A percentile compares a stretch with the other conserved stretches of the same genome.
Evolutionary conservation across 2,797 vertebrate species (phyloP).

Genomic region (Knipowitschia caucasica): DNA sequence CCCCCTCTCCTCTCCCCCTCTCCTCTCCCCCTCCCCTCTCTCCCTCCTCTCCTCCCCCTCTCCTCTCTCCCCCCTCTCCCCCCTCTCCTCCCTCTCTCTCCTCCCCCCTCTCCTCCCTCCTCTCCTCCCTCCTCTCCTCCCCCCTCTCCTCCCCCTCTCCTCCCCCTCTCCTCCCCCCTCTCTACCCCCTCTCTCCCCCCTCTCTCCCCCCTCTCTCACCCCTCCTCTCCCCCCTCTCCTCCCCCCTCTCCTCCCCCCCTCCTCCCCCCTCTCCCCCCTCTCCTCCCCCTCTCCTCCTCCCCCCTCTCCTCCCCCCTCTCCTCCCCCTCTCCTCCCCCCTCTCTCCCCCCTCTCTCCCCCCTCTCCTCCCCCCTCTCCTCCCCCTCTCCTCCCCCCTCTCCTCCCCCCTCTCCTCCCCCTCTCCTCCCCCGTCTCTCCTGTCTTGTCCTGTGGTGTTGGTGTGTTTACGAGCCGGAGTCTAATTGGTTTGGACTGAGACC

Average conservation of each 20-base stretch:
- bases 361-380: neutral
- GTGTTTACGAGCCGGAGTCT: neutral
- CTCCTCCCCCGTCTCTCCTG: neutral
- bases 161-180: neutral
- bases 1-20: neutral
- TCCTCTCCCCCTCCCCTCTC: neutral
- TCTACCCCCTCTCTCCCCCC: too few species aligned
- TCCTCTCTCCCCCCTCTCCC: neutral
- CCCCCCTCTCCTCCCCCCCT: neutral
- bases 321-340: neutral
- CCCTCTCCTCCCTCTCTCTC: neutral
- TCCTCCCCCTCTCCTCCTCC: neutral
- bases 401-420: neutral
- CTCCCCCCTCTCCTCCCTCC: neutral
- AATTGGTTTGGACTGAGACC: neutral
- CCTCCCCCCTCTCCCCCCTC: neutral
- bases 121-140: neutral
- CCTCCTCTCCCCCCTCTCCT: neutral
- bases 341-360: neutral
- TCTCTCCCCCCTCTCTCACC: neutral
- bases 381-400: neutral
- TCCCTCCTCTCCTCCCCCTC: neutral
- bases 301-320: neutral
- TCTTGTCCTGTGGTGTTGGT: neutral
- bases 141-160: neutral